Percentiles rank a stretch among this genome's conserved stretches.
These are phyloP conservation scores for Acronicta alni DNA, from an alignment of 2,888 invertebrate genomes.

Conservation along the genomic window DNA sequence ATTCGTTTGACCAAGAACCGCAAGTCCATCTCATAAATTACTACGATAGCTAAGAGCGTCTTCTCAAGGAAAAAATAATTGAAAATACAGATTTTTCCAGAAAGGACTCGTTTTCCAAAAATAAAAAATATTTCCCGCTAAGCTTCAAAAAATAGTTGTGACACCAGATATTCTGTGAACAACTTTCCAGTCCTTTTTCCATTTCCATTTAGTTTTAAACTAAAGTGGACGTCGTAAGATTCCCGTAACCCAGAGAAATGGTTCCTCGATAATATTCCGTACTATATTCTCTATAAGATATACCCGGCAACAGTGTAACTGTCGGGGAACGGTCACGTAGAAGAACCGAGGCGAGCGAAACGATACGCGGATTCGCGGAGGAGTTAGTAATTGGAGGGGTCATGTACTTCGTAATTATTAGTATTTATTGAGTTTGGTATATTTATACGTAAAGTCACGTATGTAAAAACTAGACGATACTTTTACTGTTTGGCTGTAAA, in stretches of 20 bases:
- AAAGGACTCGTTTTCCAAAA: not conserved
- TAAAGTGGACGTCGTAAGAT: slow-evolving; percentile 52
- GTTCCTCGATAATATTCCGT: slow-evolving; percentile 36
- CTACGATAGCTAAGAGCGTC: too few species aligned
- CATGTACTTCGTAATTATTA: not conserved
- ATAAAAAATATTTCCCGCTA: slow-evolving; percentile 9
- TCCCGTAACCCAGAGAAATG: slow-evolving; percentile 40
- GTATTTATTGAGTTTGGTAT: not conserved
- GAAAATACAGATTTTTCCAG: too few species aligned
- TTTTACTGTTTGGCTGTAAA: too few species aligned
- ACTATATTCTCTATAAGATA: slow-evolving; percentile 29
- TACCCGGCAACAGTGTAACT: slow-evolving; percentile 18
- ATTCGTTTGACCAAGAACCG: too few species aligned
- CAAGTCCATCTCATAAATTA: too few species aligned
- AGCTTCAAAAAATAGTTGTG: slow-evolving; percentile 32
- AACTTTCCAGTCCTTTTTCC: slow-evolving; percentile 32
- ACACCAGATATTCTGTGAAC: slow-evolving; percentile 30
- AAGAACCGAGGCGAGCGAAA: slow-evolving; percentile 45
- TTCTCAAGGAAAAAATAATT: too few species aligned
- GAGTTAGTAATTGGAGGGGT: slow-evolving; percentile 3
- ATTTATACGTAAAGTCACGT: too few species aligned
- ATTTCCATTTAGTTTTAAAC: slow-evolving; percentile 39
- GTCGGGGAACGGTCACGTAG: slow-evolving; percentile 55
- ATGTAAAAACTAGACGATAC: too few species aligned
- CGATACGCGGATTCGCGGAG: slow-evolving; percentile 17